Conservation (phyloP, 1,140 invertebrate genomes). For the Lordiphosa clarofinis region DNA sequence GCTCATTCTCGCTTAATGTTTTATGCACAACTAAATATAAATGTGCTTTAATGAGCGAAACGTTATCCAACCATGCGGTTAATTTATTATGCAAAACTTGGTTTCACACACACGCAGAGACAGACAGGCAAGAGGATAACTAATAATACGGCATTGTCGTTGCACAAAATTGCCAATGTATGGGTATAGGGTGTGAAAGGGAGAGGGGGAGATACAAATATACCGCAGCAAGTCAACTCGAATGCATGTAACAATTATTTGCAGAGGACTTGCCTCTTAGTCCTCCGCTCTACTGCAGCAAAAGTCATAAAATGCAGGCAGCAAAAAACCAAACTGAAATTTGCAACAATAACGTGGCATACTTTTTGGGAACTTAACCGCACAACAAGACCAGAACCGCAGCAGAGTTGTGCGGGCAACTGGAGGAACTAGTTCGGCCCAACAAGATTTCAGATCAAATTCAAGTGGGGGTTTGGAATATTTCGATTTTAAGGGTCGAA, state of each 20-base stretch:
- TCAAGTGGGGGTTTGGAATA: background rate
- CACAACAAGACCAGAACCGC: slow-evolving; percentile 42
- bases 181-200: background rate
- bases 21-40: slow-evolving; percentile 75
- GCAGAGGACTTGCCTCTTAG: slow-evolving; percentile 21
- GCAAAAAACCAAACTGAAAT: slow-evolving; percentile 30
- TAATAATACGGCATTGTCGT: slow-evolving; percentile 60
- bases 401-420: slow-evolving; percentile 17
- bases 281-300: slow-evolving; percentile 12
- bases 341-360: slow-evolving; percentile 51
- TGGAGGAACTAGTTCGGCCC: slow-evolving; percentile 18
- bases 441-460: background rate
- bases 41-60: slow-evolving; percentile 69
- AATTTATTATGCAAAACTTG: slow-evolving; percentile 74
- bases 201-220: slow-evolving; percentile 19
- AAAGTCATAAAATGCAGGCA: slow-evolving; percentile 49
- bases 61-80: slow-evolving; percentile 54
- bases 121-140: slow-evolving; percentile 34
- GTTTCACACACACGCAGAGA: slow-evolving; percentile 24
- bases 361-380: slow-evolving; percentile 39
- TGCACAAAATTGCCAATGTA: slow-evolving; percentile 44
- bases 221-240: slow-evolving; percentile 48
- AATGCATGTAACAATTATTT: slow-evolving; percentile 67
- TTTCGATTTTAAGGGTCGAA: too few relatives aligned
- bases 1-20: slow-evolving; percentile 73